Conservation (phyloP, 2,797 vertebrate genomes). For the Corythornis leucogaster region DNA sequence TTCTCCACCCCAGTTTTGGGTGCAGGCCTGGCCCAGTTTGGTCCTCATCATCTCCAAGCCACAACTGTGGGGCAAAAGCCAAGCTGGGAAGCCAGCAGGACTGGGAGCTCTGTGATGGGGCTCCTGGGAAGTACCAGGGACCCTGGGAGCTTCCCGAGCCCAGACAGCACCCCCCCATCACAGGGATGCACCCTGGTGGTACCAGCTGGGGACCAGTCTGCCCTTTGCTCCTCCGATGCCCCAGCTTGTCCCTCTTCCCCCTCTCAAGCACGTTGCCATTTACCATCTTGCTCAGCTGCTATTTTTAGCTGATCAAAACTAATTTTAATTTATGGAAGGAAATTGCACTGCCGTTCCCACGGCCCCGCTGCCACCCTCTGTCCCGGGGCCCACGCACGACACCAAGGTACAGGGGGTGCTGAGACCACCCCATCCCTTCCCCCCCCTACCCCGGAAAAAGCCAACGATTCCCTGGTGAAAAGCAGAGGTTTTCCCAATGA, state of each 20-base stretch:
- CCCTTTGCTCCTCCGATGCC: accelerated
- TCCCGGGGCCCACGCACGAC: constrained; percentile 23
- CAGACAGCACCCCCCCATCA: accelerated
- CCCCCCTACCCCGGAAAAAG: background rate
- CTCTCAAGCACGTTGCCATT: background rate
- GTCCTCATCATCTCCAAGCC: background rate
- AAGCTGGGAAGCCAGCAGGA: accelerated
- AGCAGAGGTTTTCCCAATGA: background rate
- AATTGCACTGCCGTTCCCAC: constrained; percentile 87
- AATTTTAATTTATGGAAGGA: constrained; percentile 86
- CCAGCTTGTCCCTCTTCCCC: background rate
- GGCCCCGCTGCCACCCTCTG: constrained; percentile 70
- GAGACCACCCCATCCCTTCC: background rate
- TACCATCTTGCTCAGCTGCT: constrained; percentile 67
- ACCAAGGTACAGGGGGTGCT: background rate
- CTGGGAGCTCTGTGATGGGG: background rate
- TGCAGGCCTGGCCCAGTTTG: accelerated
- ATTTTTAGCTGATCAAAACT: constrained; percentile 85
- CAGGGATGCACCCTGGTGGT: accelerated
- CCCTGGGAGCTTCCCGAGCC: accelerated
- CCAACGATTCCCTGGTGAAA: background rate
- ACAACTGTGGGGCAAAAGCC: accelerated
- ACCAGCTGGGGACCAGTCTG: background rate
- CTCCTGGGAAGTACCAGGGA: accelerated
- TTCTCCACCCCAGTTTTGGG: background rate